Percentiles rank a stretch among this genome's conserved stretches.
phyloP scores from a whole-genome alignment of 2,113 vertebrate genomes.

The Condylura cristata region DNA sequence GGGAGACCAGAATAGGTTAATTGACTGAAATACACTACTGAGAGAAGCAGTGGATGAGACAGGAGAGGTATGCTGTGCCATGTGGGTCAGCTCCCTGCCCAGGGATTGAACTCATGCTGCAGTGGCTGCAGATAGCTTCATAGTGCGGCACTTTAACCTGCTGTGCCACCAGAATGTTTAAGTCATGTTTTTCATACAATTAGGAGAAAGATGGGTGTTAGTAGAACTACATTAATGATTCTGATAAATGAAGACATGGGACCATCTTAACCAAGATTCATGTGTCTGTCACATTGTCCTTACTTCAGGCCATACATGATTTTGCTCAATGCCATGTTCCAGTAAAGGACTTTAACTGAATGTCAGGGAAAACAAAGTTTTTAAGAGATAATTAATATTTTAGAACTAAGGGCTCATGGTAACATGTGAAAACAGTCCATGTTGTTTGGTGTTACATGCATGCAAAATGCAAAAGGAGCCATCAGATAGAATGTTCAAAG shows the following conservation, averaged over 20 bases:
- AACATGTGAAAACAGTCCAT: neutral
- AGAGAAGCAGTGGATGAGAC: too few relatives aligned
- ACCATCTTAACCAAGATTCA: neutral
- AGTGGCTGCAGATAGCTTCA: too few relatives aligned
- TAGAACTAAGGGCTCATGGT: neutral
- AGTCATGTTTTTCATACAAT: neutral
- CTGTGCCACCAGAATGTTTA: too few relatives aligned
- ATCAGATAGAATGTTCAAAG: neutral
- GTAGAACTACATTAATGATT: neutral
- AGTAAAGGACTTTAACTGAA: neutral
- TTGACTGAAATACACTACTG: too few relatives aligned
- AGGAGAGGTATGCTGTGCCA: too few relatives aligned
- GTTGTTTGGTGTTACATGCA: neutral
- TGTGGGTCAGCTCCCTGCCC: too few relatives aligned
- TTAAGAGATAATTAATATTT: neutral
- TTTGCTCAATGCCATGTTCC: slow-evolving; percentile 15
- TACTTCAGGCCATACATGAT: neutral
- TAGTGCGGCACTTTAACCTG: too few relatives aligned
- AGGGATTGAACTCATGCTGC: too few relatives aligned
- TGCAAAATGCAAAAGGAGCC: neutral
- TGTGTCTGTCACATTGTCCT: neutral
- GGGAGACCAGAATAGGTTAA: too few relatives aligned
- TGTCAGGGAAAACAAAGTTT: neutral
- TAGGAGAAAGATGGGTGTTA: neutral
- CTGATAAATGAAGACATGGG: neutral